Evolutionary conservation across 2,113 vertebrate genomes (phyloP).

Genomic region (Lutjanus erythropterus): DNA sequence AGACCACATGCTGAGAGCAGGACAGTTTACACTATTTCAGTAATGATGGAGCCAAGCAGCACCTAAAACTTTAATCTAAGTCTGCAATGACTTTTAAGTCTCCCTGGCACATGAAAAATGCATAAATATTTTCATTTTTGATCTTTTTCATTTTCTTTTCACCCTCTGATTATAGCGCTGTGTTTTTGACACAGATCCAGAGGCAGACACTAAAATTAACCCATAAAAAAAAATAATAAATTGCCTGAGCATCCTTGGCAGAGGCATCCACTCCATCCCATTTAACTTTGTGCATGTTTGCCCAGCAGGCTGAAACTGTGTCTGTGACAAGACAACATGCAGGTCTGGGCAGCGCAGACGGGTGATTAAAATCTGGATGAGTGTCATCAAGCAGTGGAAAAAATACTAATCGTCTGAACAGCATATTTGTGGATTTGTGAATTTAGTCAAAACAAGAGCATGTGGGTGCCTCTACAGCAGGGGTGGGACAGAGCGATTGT

Average conservation of each 20-base stretch:
- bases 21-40: not conserved
- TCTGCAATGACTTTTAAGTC: not conserved
- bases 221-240: not conserved
- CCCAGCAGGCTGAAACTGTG: not conserved
- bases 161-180: not conserved
- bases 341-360: constrained; percentile 13
- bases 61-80: not conserved
- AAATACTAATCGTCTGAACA: not conserved
- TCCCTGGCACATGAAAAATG: not conserved
- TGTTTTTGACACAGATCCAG: not conserved
- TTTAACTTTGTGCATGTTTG: constrained; percentile 3
- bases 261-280: not conserved
- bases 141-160: not conserved
- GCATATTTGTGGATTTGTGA: not conserved
- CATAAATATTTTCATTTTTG: not conserved
- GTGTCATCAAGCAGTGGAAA: not conserved
- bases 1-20: not conserved
- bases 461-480: not conserved
- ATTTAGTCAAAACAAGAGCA: not conserved
- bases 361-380: constrained; percentile 1
- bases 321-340: constrained; percentile 18
- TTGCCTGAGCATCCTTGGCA: not conserved
- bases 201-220: not conserved
- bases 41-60: not conserved
- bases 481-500: too few species aligned